Conservation (phyloP, 2,797 vertebrate genomes). For the Melanotaenia boesemani region DNA sequence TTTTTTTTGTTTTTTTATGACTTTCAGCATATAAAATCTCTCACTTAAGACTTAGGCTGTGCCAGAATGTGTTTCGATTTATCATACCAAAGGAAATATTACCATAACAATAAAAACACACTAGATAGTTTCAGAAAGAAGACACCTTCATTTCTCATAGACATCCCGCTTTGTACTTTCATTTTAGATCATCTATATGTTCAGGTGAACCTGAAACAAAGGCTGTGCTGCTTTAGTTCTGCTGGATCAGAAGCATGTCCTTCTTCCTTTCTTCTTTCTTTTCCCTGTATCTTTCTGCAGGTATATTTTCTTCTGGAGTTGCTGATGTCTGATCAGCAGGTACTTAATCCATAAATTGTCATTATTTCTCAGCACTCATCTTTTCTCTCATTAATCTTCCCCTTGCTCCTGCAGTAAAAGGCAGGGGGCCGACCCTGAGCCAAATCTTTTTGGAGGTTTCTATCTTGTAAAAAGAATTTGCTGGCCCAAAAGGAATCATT, state of each 20-base stretch:
- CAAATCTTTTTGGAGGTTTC: not conserved
- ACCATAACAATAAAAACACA: no score
- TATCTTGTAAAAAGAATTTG: not conserved
- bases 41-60: no score
- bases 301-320: not conserved
- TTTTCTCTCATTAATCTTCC: not conserved
- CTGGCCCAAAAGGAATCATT: not conserved
- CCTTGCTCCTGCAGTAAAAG: not conserved
- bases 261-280: not conserved
- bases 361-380: conserved; percentile 13
- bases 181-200: no score
- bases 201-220: not conserved
- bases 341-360: not conserved
- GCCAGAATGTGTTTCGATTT: no score
- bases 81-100: no score
- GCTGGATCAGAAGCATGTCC: not conserved
- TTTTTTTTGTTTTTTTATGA: no score
- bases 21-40: no score
- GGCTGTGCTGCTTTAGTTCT: not conserved
- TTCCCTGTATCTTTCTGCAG: not conserved
- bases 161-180: no score
- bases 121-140: no score
- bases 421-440: not conserved
- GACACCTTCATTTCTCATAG: no score
- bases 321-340: conserved; percentile 2